Conservation (phyloP, 2,113 vertebrate genomes). For the Pimephales promelas region DNA sequence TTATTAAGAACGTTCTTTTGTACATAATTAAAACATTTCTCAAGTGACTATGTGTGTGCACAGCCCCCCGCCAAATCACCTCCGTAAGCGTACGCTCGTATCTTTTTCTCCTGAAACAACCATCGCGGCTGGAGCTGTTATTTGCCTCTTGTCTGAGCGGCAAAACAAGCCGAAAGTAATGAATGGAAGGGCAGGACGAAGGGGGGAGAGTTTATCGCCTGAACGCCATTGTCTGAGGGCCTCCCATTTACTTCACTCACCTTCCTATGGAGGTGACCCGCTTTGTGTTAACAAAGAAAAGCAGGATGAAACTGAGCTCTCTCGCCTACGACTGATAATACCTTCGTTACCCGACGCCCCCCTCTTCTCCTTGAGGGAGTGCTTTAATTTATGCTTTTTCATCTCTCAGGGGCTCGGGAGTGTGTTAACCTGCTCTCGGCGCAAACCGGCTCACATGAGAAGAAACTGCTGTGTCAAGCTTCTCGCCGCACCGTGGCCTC, state of each 20-base stretch:
- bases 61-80: neutral
- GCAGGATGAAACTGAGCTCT: conserved; percentile 76
- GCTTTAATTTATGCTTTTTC: conserved; percentile 78
- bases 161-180: conserved; percentile 59
- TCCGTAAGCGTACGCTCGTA: conserved; percentile 48
- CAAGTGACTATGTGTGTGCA: conserved; percentile 72
- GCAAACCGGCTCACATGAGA: conserved; percentile 55
- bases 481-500: conserved; percentile 33
- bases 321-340: conserved; percentile 72
- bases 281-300: conserved; percentile 79
- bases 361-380: conserved; percentile 71
- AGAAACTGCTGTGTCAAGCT: conserved; percentile 73
- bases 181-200: conserved; percentile 65
- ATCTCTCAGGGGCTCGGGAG: conserved; percentile 70
- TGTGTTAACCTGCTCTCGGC: conserved; percentile 70
- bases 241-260: conserved; percentile 73
- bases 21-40: conserved; percentile 81
- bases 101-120: conserved; percentile 52
- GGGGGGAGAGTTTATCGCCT: conserved; percentile 72
- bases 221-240: conserved; percentile 67
- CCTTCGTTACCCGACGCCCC: conserved; percentile 66
- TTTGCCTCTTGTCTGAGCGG: conserved; percentile 48
- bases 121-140: conserved; percentile 57
- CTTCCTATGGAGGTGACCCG: conserved; percentile 75
- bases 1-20: conserved; percentile 78